Evolutionary conservation across 2,797 vertebrate genomes (phyloP), one percentile per base, ranked within the genome.

Genomic region (Austrolebias charrua): DNA sequence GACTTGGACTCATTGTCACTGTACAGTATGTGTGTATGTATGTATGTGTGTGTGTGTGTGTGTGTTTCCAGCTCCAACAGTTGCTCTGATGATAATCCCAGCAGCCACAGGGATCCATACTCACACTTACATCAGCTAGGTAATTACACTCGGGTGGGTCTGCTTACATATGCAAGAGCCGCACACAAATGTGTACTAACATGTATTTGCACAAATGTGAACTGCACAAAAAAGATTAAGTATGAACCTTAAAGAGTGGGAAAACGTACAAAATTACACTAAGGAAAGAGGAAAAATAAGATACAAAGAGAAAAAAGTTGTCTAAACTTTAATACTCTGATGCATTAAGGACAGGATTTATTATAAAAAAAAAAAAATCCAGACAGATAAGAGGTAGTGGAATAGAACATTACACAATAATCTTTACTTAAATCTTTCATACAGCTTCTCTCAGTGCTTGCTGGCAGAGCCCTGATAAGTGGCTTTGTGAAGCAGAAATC

Each of bases 21-120:
- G 66, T 73, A 63, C 52, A 46, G 71, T 45, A 47, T 71, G 66
- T 62, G 33, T 67, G 71, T 75, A 55, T 74, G 66, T 67, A 58
- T 71, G 44, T 60, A 42, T 54, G 45, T 69, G 42, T 69, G 44
- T 48, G 62, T 55, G 68, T 59, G 65, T 72, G 56, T 69, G 66
- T 65, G 79, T 53, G 61, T 54, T 73, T 73, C 77, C 79, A 88
- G 81, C 73, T 76, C 82, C 86, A 88, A 88, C 84, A 89, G 79
- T 89, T 82, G 84, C 86, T 88, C 87, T 87, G 86, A 87, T 90
- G 88, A 87, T 91, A 90, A 90, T 91, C 88, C 89, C 67, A 31
- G 76, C 84, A 88, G 83, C 84, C 82, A 60, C 66, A 80, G 80
- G 78, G 87, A 88, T 88, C 82, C 87, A 86, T 79, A 81, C 85